Evolutionary conservation across 2,797 vertebrate species (phyloP).

Genomic region (Acropternis orthonyx): DNA sequence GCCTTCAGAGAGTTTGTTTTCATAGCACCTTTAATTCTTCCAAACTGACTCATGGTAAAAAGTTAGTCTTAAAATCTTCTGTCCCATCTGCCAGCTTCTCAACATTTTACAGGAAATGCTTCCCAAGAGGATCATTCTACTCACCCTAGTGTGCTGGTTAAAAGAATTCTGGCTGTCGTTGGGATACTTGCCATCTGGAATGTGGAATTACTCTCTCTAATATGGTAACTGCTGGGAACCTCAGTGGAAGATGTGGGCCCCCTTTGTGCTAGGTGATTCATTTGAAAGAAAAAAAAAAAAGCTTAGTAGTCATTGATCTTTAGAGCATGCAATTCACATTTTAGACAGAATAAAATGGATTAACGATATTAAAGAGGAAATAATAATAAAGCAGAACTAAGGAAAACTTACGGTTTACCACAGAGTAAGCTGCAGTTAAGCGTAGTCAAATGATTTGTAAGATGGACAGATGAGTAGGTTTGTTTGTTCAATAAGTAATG

Average conservation of each 20-base stretch:
- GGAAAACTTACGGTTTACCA: neutral
- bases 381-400: neutral
- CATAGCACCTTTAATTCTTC: neutral
- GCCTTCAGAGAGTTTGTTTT: neutral
- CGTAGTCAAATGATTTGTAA: neutral
- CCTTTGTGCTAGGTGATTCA: neutral
- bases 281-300: neutral
- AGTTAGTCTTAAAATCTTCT: constrained; percentile 45
- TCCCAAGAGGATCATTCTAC: neutral
- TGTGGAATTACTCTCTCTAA: neutral
- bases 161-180: constrained; percentile 26
- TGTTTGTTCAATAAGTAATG: neutral
- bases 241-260: neutral
- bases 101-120: constrained; percentile 14
- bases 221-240: constrained; percentile 7
- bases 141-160: constrained; percentile 2
- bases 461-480: neutral
- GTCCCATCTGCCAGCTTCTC: constrained; percentile 36
- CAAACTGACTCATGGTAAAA: constrained; percentile 2
- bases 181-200: constrained; percentile 42
- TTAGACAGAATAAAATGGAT: neutral
- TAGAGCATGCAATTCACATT: neutral
- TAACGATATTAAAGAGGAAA: neutral
- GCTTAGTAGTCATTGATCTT: neutral
- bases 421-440: neutral